Evolutionary conservation across 1,140 invertebrate species (phyloP), one percentile per base, ranked within the genome.

Genomic region (Stenopsyche tienmushanensis): DNA sequence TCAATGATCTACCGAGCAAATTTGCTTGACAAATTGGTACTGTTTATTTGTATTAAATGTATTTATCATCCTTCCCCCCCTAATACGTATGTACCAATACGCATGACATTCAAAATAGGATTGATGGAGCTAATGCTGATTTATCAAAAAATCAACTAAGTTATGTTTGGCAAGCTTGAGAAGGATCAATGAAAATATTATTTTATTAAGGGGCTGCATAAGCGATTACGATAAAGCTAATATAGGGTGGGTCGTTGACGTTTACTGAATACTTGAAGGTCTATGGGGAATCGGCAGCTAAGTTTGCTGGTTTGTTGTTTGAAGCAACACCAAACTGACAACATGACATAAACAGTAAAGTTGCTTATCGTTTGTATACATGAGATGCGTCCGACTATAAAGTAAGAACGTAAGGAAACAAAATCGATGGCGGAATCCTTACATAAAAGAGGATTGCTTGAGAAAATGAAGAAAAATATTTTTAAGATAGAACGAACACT

Each of bases 1-100:
- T 24, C 15, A 52, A 21, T 34, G 52, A 55, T 29, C 52, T 52
- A 52, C 52, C 52, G 17, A 39, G 29, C 52, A 55, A 25, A 24
- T 24, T 53, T 29, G 23, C 13, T 23, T 55, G 52, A 55, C 52
- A 55, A 55, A 55, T 55, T 34, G 29, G 29, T 13, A 34, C 13
- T 34, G 29, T 34, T 34, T 34, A 34, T 34, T 34, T 34, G 13
- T 34, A 34, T 34, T 34, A 34, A 34, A 34, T 13, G 29, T 34
- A 34, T 34, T 55, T 34, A 34, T 25, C 52, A 50, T 13, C 49
- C 49, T 17, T 23, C n/a, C 23, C 50, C 7, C 26, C 29, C 15
- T 55, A 18, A 18, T 21, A 49, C 47, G 15, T 17, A 42, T 9
- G 41, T 1, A 17, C n/a, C 9, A 1, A 42, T 9, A 42, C 18